These are phyloP conservation scores for Metacarcinus magister DNA, from an alignment of 2,888 invertebrate species.

Conservation along the genomic window DNA sequence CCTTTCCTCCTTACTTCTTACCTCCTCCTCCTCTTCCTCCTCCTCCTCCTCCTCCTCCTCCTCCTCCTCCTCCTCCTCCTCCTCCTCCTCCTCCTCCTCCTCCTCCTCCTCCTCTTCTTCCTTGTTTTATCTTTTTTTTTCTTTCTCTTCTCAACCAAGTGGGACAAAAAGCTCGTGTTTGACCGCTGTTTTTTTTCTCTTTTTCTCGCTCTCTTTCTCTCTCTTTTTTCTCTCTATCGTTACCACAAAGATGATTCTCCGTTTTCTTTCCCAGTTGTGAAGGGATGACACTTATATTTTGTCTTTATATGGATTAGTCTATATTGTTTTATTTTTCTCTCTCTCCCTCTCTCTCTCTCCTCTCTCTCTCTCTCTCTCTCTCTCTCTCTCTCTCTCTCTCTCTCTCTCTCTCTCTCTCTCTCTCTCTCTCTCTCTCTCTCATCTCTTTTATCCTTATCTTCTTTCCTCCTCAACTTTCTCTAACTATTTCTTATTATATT, in stretches of 20 bases:
- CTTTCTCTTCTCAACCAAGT: too few species aligned
- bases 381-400: too few species aligned
- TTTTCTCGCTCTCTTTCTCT: not conserved
- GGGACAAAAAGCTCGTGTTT: not conserved
- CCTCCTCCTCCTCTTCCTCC: not conserved
- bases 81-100: conserved; percentile 11
- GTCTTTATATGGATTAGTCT: not conserved
- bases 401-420: too few species aligned
- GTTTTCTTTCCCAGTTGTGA: not conserved
- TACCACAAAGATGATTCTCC: not conserved
- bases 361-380: too few species aligned
- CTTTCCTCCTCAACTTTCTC: too few species aligned
- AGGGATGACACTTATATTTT: not conserved
- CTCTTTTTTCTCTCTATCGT: not conserved
- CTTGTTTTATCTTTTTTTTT: too few species aligned
- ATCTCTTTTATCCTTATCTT: too few species aligned
- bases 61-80: conserved; percentile 26
- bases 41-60: not conserved
- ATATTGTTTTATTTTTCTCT: not conserved
- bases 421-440: too few species aligned
- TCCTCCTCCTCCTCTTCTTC: not conserved
- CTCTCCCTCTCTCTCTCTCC: not conserved
- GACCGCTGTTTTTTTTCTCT: not conserved
- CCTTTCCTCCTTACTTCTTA: not conserved
- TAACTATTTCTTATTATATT: too few species aligned